These are phyloP conservation scores for Malacosoma neustria DNA, from an alignment of 2,888 invertebrate species.

Conservation along the genomic window DNA sequence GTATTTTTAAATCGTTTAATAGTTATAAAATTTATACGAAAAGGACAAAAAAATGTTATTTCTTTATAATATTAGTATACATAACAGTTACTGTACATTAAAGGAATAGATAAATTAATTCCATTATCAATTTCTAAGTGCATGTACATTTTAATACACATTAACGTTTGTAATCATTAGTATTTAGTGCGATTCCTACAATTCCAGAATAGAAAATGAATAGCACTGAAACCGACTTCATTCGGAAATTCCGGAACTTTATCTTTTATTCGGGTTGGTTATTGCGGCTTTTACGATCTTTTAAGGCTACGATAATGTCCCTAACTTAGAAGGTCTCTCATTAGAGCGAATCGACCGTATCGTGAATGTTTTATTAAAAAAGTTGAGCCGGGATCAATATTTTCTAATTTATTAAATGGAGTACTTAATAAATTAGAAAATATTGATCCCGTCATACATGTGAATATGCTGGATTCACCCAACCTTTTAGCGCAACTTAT, in stretches of 20 bases:
- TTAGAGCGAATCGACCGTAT: constrained; percentile 1
- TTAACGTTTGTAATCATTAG: background rate
- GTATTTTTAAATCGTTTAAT: too few relatives aligned
- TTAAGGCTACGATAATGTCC: background rate
- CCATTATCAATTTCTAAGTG: background rate
- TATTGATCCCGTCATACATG: too few relatives aligned
- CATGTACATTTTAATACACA: background rate
- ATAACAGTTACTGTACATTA: too few relatives aligned
- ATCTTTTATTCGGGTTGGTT: background rate
- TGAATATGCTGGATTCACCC: too few relatives aligned
- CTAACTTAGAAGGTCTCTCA: constrained; percentile 1
- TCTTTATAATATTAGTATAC: too few relatives aligned
- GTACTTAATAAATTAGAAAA: too few relatives aligned
- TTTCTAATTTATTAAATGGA: too few relatives aligned
- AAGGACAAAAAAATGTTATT: too few relatives aligned
- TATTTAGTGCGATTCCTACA: background rate
- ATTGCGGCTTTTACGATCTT: constrained; percentile 1
- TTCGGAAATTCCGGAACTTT: too few relatives aligned
- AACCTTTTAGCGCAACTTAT: too few relatives aligned
- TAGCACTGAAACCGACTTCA: background rate
- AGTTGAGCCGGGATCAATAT: too few relatives aligned
- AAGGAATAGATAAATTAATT: background rate
- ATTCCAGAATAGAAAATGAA: background rate
- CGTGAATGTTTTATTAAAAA: constrained; percentile 5
- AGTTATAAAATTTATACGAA: too few relatives aligned